A percentile compares a stretch with the other conserved stretches of the same genome.
Evolutionary conservation across 92 coral and sea anemone genomes (phyloP).

Genomic region (Palythoa caribaeorum): DNA sequence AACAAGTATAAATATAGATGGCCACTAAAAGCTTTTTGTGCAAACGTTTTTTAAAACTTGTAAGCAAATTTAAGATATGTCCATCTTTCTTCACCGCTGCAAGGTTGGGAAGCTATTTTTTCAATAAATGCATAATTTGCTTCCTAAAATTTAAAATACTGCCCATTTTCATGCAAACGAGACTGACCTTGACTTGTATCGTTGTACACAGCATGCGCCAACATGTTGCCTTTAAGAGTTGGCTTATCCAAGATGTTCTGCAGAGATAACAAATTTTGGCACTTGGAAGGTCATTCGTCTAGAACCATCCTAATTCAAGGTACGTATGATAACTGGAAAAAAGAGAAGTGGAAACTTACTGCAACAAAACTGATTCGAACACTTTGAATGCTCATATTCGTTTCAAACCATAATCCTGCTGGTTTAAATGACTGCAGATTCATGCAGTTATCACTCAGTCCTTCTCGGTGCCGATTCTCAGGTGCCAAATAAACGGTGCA

Average conservation of each 20-base stretch:
- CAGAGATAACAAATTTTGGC: slow-evolving; percentile 71
- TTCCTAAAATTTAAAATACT: too few species aligned
- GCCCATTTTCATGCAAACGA: too few species aligned
- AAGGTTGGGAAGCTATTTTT: too few species aligned
- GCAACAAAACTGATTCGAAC: neutral
- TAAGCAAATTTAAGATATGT: too few species aligned
- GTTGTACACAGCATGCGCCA: slow-evolving; percentile 72
- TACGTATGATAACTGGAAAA: slow-evolving; percentile 24
- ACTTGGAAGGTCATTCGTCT: slow-evolving; percentile 70
- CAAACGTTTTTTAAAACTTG: too few species aligned
- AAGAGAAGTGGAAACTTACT: too few species aligned
- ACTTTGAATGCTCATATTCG: neutral
- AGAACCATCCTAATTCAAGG: slow-evolving; percentile 72
- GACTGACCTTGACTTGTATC: neutral
- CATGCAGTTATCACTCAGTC: neutral
- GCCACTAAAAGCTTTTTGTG: too few species aligned
- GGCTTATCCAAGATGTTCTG: slow-evolving; percentile 88
- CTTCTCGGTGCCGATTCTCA: neutral
- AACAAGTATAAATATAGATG: too few species aligned
- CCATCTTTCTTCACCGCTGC: too few species aligned
- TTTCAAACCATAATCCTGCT: neutral
- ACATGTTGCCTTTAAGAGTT: slow-evolving; percentile 86
- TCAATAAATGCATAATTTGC: too few species aligned
- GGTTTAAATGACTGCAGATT: neutral
- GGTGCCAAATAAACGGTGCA: too few species aligned